Evolutionary conservation across 2,113 vertebrate species (phyloP), one percentile per base, ranked within the genome.

Genomic region (Zeus faber): DNA sequence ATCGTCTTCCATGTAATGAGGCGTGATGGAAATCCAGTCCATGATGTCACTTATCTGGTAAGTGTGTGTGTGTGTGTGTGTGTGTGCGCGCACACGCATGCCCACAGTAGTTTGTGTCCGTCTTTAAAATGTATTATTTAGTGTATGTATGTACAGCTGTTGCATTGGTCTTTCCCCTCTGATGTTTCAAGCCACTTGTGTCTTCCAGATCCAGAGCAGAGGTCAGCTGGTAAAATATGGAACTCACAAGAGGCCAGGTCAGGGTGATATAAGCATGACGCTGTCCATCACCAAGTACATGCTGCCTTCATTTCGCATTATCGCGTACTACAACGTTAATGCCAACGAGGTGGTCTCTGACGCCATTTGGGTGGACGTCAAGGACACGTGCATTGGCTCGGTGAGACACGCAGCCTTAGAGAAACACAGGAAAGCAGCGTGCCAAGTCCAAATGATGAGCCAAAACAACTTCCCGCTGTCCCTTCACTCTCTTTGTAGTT

Each of bases 291-390:
- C 70, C 22, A 84, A 85, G 62, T 70, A 78, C 0, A 82, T 85
- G 79, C 68, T 89, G 29, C 90, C 91, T 4, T 93, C 90, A 0
- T 91, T 91, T 75, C 80, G 87, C 17, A 73, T 92, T 14, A n/a
- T 91, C 52, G 89, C 81, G 11, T 91, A 89, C 62, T 85, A 87
- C 55, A 77, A 90, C n/a, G 55, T 85, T 6, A 53, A 3, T 9
- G 11, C 2, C 1, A 72, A 39, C 24, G 88, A 92, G 54, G 61
- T 93, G 27, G 91, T 92, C n/a, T 84, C 91, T 1, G 92, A 93
- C 54, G 90, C 92, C 5, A 16, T 92, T 22, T 91, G 88, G 89
- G 81, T 93, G 46, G 83, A 90, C 3, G 75, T 91, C 35, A 79
- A 80, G 22, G 85, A 89, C 66, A 59, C 76, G 8, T 93, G 92